A percentile compares a stretch with the other conserved stretches of the same genome.
These are phyloP conservation scores for Mus caroli DNA, from an alignment of 2,797 vertebrate species.

Conservation along the genomic window DNA sequence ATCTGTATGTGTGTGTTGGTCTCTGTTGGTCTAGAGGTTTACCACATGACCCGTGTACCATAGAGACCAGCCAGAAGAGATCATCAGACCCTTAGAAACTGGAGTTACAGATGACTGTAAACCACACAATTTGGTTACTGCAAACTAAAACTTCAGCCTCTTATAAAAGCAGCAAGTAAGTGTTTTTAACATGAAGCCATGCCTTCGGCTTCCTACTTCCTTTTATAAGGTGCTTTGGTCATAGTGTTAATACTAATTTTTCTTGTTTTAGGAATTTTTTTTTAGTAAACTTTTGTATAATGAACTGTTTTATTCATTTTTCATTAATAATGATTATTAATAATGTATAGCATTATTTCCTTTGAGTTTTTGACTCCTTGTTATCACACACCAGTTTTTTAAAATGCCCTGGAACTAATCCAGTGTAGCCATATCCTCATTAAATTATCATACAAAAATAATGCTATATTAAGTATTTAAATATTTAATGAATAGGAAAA, in stretches of 20 bases:
- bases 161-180: background rate
- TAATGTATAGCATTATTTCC: background rate
- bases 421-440: background rate
- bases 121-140: background rate
- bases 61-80: background rate
- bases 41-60: background rate
- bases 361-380: background rate
- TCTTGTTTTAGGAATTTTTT: too few relatives aligned
- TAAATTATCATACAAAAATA: background rate
- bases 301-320: too few relatives aligned
- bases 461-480: background rate
- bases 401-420: background rate
- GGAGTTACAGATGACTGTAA: background rate
- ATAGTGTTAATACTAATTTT: too few relatives aligned
- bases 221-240: too few relatives aligned
- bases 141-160: background rate
- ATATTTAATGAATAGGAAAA: background rate
- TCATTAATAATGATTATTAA: too few relatives aligned
- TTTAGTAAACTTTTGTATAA: too few relatives aligned
- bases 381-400: background rate
- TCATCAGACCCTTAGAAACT: background rate
- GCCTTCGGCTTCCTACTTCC: background rate
- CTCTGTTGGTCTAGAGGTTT: background rate
- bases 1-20: background rate
- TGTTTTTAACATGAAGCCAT: background rate